Percentiles rank a stretch among this genome's conserved stretches.
These are phyloP conservation scores for Agapornis roseicollis DNA, from an alignment of 2,113 vertebrate genomes.

Conservation along the genomic window DNA sequence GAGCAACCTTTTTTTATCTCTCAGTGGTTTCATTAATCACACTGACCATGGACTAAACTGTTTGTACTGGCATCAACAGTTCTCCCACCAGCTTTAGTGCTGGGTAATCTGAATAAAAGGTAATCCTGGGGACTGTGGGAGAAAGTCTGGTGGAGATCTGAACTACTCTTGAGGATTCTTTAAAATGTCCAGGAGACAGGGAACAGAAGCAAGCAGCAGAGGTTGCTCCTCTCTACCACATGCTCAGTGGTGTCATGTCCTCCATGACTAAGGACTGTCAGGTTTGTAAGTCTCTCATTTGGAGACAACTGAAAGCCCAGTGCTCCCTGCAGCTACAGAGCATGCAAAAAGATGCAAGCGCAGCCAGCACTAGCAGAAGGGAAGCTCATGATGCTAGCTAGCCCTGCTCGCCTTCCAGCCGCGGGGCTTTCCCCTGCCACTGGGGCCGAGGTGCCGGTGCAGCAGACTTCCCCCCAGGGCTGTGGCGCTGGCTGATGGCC, in stretches of 20 bases:
- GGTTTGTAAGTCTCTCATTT: not conserved
- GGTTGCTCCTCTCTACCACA: not conserved
- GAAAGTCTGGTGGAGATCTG: not conserved
- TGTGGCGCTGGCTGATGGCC: rapidly evolving
- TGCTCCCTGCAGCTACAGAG: not conserved
- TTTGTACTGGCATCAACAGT: not conserved
- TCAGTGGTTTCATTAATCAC: not conserved
- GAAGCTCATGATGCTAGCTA: rapidly evolving
- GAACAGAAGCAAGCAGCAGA: not conserved
- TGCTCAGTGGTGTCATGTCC: not conserved
- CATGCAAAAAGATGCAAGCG: not conserved
- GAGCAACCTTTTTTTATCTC: not conserved
- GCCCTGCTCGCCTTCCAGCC: rapidly evolving
- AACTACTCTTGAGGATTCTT: not conserved
- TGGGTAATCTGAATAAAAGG: not conserved
- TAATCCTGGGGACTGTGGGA: not conserved
- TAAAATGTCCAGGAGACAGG: not conserved
- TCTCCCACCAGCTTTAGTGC: not conserved
- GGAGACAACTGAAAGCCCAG: not conserved
- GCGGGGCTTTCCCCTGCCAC: not conserved
- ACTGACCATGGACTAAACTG: not conserved
- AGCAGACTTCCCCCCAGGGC: not conserved
- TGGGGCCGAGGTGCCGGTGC: not conserved
- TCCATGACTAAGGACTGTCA: not conserved
- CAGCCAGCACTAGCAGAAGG: rapidly evolving